These are phyloP conservation scores for Psilanteris sp. DNA, from an alignment of 1,140 invertebrate genomes.

Conservation along the genomic window DNA sequence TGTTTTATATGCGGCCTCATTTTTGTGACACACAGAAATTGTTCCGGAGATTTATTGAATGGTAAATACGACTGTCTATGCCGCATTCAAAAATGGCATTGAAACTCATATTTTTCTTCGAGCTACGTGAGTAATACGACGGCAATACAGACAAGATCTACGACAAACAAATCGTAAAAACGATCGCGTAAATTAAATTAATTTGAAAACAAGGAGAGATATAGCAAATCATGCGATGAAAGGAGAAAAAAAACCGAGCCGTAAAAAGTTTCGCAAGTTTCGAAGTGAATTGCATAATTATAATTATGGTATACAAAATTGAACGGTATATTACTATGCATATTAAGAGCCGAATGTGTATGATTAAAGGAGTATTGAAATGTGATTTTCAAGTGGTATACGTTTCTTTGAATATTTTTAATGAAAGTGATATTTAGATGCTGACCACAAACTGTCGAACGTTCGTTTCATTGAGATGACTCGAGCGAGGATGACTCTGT, in stretches of 20 bases:
- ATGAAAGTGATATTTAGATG: conserved; percentile 9
- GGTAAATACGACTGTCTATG: not conserved
- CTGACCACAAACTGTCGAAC: conserved; percentile 27
- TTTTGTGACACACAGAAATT: conserved; percentile 9
- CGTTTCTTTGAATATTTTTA: conserved; percentile 9
- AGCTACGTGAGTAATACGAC: too few relatives aligned
- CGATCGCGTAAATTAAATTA: not conserved
- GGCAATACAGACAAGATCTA: too few relatives aligned
- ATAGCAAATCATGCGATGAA: not conserved
- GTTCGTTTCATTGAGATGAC: conserved; percentile 10
- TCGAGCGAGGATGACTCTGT: conserved; percentile 30
- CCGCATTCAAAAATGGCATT: conserved; percentile 8
- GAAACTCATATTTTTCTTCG: conserved; percentile 23
- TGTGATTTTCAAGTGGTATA: not conserved
- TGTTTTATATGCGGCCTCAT: conserved; percentile 5
- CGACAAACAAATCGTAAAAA: not conserved
- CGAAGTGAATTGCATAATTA: too few relatives aligned
- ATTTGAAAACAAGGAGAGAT: not conserved
- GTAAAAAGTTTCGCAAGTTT: too few relatives aligned
- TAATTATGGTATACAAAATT: too few relatives aligned
- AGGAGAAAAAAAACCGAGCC: too few relatives aligned
- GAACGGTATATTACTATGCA: too few relatives aligned
- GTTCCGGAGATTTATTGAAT: conserved; percentile 23
- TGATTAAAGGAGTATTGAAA: too few relatives aligned
- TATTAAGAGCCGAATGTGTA: too few relatives aligned